Base-by-base conservation (phyloP, 2,113 vertebrate genomes). In the Chloebia gouldiae region DNA sequence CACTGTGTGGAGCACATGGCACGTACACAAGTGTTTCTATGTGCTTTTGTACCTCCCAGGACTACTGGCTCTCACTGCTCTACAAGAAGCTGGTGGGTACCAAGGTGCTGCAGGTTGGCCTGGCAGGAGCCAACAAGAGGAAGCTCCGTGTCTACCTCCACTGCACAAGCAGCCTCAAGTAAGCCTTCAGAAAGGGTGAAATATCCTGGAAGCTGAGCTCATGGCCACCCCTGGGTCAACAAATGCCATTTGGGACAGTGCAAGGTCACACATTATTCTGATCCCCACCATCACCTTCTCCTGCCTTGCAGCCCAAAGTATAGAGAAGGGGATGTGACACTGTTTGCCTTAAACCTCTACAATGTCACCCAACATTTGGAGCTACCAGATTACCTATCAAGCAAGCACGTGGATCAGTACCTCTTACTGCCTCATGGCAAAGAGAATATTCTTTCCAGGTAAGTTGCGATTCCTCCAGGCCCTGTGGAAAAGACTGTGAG, bases 1-100 rank as follows among this genome's bases (percentile, higher is more conserved):
- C 27, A 23, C 50, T 3, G 1, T 10, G 30, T 56, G 63, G 37
- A 23, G 18, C 31, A 35, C 13, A 27, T 35, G 35, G 24, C 23
- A 28, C 1, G 4, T 30, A 40, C n/a, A 23, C 17, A 35, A 92
- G 37, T 5, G 13, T 33, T 94, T 30, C 70, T 1, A 0, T 25
- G 17, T 90, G 37, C 1, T 79, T 96, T 75, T 87, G 8, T 93
- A 60, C 66, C 39, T 71, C 39, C 60, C 60, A 96, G 99, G 99
- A 99, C 95, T 99, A 99, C 33, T 99, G 99, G 99, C 97, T 99
- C 4, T 99, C 99, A 1, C 94, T 99, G 50, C 96, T 99, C 42
- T 99, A 99, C 92, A 99, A 99, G 98, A 98, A 97, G 40, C 97
- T 99, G 20, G 99, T 99, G 24, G 99, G 99, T 60, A 97, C 97